Conservation (phyloP, 1,140 invertebrate genomes). For the Microvelia longipes region DNA sequence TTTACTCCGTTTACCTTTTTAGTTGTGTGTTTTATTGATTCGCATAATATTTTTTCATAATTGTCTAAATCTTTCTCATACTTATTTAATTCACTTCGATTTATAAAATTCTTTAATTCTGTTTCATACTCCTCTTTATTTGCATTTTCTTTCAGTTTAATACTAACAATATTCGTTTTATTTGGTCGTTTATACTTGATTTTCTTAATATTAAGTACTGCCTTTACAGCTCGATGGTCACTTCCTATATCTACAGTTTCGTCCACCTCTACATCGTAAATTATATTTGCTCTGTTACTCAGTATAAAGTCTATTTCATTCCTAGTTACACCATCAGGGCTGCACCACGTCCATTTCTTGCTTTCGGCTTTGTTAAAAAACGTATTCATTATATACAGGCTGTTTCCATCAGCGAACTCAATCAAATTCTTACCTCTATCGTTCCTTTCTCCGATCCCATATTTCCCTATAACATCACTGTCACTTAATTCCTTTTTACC, state of each 20-base stretch:
- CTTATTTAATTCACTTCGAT: too few species aligned
- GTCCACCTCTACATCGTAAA: not conserved
- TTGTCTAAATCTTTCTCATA: too few species aligned
- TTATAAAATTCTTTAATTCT: not conserved
- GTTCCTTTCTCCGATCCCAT: not conserved
- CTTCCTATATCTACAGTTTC: not conserved
- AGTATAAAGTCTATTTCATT: slow-evolving; percentile 2
- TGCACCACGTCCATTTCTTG: not conserved
- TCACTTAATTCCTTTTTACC: not conserved
- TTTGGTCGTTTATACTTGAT: not conserved
- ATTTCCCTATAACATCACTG: not conserved
- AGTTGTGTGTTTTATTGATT: too few species aligned
- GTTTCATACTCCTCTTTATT: not conserved
- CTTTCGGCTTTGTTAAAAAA: slow-evolving; percentile 6
- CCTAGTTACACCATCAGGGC: not conserved
- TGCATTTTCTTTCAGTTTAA: not conserved
- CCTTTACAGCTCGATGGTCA: not conserved
- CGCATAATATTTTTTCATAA: too few species aligned
- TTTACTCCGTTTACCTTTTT: too few species aligned
- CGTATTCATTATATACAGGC: not conserved
- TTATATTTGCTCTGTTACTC: not conserved
- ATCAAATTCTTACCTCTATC: not conserved
- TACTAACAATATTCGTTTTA: not conserved
- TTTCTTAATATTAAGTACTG: not conserved
- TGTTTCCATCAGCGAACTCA: not conserved